Percentiles rank a stretch among this genome's conserved stretches.
Evolutionary conservation across 1,140 invertebrate species (phyloP).

Genomic region (Heliconius melpomene): DNA sequence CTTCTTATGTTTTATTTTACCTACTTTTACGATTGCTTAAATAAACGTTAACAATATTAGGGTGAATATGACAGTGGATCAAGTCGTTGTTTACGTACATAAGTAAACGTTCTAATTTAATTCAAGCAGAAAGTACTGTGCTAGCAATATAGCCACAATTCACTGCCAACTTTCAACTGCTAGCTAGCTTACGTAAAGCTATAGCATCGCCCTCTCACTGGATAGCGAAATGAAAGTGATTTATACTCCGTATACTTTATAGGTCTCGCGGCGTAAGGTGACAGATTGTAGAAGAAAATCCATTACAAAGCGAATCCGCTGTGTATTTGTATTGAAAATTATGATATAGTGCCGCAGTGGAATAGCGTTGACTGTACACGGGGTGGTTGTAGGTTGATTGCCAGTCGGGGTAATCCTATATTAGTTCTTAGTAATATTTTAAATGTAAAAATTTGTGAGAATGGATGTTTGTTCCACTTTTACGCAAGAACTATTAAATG

Average conservation of each 20-base stretch:
- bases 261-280: conserved; percentile 38
- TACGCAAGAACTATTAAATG: too few relatives aligned
- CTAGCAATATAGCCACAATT: too few relatives aligned
- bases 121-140: too few relatives aligned
- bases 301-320: conserved; percentile 32
- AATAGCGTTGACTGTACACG: not conserved
- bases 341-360: not conserved
- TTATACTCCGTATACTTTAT: conserved; percentile 43
- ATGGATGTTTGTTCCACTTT: too few relatives aligned
- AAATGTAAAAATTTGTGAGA: too few relatives aligned
- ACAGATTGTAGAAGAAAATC: conserved; percentile 28
- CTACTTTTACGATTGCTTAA: too few relatives aligned
- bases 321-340: conserved; percentile 14
- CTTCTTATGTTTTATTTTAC: too few relatives aligned
- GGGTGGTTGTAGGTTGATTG: not conserved
- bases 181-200: not conserved
- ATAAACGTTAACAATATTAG: too few relatives aligned
- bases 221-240: conserved; percentile 7
- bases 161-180: not conserved
- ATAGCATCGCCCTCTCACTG: conserved; percentile 1
- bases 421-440: too few relatives aligned
- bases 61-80: too few relatives aligned
- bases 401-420: not conserved
- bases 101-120: too few relatives aligned
- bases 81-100: too few relatives aligned